Conservation (phyloP, 2,113 vertebrate species). For the Neogobius melanostomus region DNA sequence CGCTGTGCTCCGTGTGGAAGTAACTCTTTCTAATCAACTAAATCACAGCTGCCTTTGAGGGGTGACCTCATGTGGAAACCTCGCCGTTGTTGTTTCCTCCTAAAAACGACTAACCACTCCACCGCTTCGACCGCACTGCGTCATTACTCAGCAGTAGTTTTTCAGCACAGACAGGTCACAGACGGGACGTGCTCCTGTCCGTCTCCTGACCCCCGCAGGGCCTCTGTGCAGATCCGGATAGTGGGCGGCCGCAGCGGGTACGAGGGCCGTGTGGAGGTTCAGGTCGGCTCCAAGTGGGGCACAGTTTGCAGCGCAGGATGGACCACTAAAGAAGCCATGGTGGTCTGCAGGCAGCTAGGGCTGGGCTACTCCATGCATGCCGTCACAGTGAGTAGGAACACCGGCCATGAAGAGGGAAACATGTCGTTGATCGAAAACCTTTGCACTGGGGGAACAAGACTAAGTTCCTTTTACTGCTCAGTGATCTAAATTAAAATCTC, state of each 20-base stretch:
- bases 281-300: conserved; percentile 84
- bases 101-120: conserved; percentile 39
- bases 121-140: conserved; percentile 25
- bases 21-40: conserved; percentile 40
- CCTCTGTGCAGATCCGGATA: conserved; percentile 81
- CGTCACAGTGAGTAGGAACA: conserved; percentile 80
- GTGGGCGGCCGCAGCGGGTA: conserved; percentile 78
- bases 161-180: conserved; percentile 34
- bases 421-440: too few species aligned
- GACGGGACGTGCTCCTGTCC: conserved; percentile 42
- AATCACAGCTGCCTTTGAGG: conserved; percentile 11
- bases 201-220: conserved; percentile 75
- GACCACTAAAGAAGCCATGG: conserved; percentile 87
- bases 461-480: neutral
- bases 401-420: neutral
- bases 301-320: conserved; percentile 85
- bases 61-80: conserved; percentile 51
- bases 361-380: conserved; percentile 88
- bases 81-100: neutral
- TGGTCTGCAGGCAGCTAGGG: conserved; percentile 87
- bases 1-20: conserved; percentile 16
- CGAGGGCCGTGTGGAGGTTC: conserved; percentile 87
- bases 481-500: too few species aligned
- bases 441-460: neutral
- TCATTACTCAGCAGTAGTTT: neutral